A percentile compares a stretch with the other conserved stretches of the same genome.
These are phyloP conservation scores for Vicugna pacos DNA, from an alignment of 2,113 vertebrate species.

Conservation along the genomic window DNA sequence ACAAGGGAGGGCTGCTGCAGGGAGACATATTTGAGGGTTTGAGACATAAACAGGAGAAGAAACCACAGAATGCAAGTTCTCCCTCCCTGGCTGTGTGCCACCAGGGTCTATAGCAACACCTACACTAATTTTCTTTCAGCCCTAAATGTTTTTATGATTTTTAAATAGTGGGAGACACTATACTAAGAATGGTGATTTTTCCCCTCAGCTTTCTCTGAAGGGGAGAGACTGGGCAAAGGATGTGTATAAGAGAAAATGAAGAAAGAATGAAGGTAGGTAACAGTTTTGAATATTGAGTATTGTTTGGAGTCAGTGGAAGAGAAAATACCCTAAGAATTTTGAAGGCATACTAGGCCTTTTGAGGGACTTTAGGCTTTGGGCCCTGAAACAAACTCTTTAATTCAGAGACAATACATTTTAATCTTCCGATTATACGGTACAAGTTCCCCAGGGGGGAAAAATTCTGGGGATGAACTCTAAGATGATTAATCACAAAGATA, in stretches of 20 bases:
- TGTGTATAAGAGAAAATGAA: background rate
- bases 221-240: background rate
- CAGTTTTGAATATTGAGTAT: background rate
- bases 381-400: background rate
- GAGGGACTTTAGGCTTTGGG: background rate
- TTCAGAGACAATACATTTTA: background rate
- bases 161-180: background rate
- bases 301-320: background rate
- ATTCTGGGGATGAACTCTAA: background rate
- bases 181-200: background rate
- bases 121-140: background rate
- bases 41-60: background rate
- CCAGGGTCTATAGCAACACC: background rate
- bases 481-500: background rate
- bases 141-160: background rate
- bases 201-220: background rate
- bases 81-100: background rate
- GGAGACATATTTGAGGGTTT: background rate
- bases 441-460: background rate
- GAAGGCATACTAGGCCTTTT: background rate
- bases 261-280: background rate
- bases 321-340: background rate
- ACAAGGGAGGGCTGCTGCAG: background rate
- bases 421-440: background rate
- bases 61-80: background rate